Evolutionary conservation across 2,113 vertebrate species (phyloP), one percentile per base, ranked within the genome.

Genomic region (Scartelaos histophorus): DNA sequence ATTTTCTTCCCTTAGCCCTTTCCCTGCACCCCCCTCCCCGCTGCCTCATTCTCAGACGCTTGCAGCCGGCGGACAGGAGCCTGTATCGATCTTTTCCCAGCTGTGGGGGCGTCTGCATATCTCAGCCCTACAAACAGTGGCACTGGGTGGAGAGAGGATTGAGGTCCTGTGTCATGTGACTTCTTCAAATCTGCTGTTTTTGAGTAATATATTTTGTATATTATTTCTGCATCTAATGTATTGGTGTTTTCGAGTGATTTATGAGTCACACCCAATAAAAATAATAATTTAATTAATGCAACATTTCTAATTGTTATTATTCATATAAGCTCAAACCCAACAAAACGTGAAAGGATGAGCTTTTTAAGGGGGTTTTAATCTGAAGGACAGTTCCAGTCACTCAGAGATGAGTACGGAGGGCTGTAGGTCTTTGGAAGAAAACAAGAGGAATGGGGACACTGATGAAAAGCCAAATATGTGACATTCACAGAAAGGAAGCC

Each of bases 311-410:
- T 29, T 29, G 29, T 29, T 29, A 29, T 29, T 4, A 29, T 29
- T 15, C 15, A 15, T 21, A 19, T 9, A 9, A n/a, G n/a, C 17
- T n/a, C 19, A n/a, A 21, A 10, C 7, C 9, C 6, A 67, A 21
- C 78, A 70, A 81, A 81, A 84, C 82, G 67, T 76, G 70, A 82
- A 74, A 84, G 76, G 21, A 24, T 57, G 11, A 22, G 24, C 4
- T 54, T 54, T 54, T 54, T 79, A 56, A 35, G 25, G 71, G 81
- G 79, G 47, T 56, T 76, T 88, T 94, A 95, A 95, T 94, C 92
- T 83, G 82, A 65, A 87, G 57, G 86, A 90, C 93, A 91, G 91
- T 86, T 83, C 82, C 90, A 94, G 93, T 95, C 90, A 94, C 94
- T 71, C 73, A 87, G 91, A 90, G 92, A 91, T 92, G 82, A 86